Percentiles rank a stretch among this genome's conserved stretches.
phyloP scores from a whole-genome alignment of 1,140 invertebrate species.

The Temnothorax curvispinosus region DNA sequence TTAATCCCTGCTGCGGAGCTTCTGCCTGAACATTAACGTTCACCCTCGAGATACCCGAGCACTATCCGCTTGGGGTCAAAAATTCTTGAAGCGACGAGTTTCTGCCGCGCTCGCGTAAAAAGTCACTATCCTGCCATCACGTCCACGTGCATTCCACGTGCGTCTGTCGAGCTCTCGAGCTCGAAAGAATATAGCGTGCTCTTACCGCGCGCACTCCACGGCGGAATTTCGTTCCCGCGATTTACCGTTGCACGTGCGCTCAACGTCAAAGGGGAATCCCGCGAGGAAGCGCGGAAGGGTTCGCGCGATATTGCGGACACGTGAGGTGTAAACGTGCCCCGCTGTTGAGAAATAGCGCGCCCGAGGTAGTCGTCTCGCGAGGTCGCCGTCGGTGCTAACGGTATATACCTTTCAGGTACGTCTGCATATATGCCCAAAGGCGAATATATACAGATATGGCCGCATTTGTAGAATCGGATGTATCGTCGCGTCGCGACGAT shows the following conservation, averaged over 20 bases:
- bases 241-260: slow-evolving; percentile 48
- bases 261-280: slow-evolving; percentile 24
- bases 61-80: neutral
- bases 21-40: neutral
- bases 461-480: slow-evolving; percentile 49
- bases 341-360: slow-evolving; percentile 51
- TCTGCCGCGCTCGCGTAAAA: neutral
- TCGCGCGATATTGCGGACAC: slow-evolving; percentile 47
- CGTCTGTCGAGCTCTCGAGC: neutral
- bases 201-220: slow-evolving; percentile 7
- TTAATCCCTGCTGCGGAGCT: neutral
- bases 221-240: slow-evolving; percentile 42
- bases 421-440: slow-evolving; percentile 35
- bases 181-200: slow-evolving; percentile 44
- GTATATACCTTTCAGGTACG: slow-evolving; percentile 56
- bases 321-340: slow-evolving; percentile 39
- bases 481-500: slow-evolving; percentile 30
- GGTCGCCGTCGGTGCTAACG: slow-evolving; percentile 58
- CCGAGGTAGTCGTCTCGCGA: slow-evolving; percentile 47
- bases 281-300: slow-evolving; percentile 45
- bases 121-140: neutral
- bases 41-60: neutral
- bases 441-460: slow-evolving; percentile 1
- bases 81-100: slow-evolving; percentile 3
- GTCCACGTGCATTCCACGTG: slow-evolving; percentile 35